These are phyloP conservation scores for Microctonus brassicae DNA, from an alignment of 2,888 invertebrate species.

Conservation along the genomic window DNA sequence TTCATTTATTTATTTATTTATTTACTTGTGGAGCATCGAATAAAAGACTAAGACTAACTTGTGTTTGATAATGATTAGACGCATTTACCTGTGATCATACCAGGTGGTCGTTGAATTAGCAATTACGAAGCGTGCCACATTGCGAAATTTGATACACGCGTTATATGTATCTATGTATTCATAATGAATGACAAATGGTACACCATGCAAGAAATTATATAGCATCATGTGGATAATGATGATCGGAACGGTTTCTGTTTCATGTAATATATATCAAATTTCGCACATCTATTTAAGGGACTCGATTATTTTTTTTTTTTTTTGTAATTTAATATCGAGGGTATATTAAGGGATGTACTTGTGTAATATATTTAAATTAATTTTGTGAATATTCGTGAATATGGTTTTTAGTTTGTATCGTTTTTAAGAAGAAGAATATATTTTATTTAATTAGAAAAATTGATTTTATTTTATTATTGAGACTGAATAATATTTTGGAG, in stretches of 20 bases:
- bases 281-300: background rate
- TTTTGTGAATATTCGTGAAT: no score
- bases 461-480: no score
- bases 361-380: no score
- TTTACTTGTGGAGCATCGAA: background rate
- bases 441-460: no score
- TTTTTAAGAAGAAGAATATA: no score
- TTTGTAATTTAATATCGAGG: background rate
- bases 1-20: no score
- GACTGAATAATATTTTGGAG: no score
- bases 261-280: background rate
- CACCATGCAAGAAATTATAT: constrained; percentile 9
- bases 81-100: background rate
- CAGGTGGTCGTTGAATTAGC: background rate
- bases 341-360: background rate
- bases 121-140: constrained; percentile 11
- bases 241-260: background rate
- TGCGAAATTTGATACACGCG: constrained; percentile 3
- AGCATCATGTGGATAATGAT: background rate
- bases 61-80: background rate
- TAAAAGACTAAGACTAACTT: no score
- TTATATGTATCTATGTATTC: background rate
- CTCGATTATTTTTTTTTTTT: background rate
- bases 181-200: constrained; percentile 3
- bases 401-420: no score